Evolutionary conservation across 2,888 invertebrate genomes (phyloP), one percentile per base, ranked within the genome.

Genomic region (Mesoligia furuncula): DNA sequence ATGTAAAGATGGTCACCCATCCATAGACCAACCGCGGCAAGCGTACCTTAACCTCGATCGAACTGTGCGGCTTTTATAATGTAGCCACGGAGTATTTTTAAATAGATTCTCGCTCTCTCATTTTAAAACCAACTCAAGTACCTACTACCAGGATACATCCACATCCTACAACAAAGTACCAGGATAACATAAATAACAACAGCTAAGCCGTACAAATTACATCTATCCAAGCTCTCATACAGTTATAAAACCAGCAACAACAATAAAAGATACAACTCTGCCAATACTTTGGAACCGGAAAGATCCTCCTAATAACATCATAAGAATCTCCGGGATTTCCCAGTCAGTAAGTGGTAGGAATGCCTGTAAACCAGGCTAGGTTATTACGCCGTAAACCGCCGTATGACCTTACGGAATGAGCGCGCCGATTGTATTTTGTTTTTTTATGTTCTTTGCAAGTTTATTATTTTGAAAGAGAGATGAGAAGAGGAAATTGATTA

Each of bases 281-380:
- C 20, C 64, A 61, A 78, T 83, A 69, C 72, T 68, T 69, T 36
- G 45, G n/a, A 79, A 69, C 69, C 72, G 80, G 81, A 79, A 57
- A 84, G 15, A 67, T 73, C 45, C 20, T 64, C 54, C 59, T 81
- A 79, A 84, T 80, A 79, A 81, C 24, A 61, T 54, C 51, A 27
- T 65, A 66, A 81, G 68, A 84, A 84, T 66, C 83, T 72, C 39
- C 39, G 72, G 84, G 80, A 69, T 65, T 62, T 79, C 72, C 84
- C 81, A 73, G 69, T 54, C 61, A 51, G 13, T 65, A 42, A 79
- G 68, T 79, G n/a, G 42, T 24, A 79, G 72, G 59, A 71, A 70
- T 81, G 61, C 39, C 62, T 69, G 45, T 42, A 84, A 79, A 72
- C 64, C 51, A 31, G 54, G 51, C 72, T 84, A 61, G 64, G 61